Percentiles rank a stretch among this genome's conserved stretches.
Conservation (phyloP, 2,888 invertebrate species). For the Caenorhabditis macrosperma region DNA sequence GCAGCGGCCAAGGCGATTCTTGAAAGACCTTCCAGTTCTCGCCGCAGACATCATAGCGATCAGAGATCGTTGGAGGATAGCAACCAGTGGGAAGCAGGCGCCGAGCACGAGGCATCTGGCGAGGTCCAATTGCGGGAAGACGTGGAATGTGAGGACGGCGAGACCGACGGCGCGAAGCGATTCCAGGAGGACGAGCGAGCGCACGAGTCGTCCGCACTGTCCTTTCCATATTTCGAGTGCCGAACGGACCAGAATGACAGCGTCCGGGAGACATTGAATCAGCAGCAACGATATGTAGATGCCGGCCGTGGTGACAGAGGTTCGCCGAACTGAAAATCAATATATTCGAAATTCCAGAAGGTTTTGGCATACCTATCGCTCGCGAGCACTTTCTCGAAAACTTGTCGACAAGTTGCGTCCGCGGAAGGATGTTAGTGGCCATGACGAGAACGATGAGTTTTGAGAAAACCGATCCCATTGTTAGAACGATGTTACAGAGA, state of each 20-base stretch:
- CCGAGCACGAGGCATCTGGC: conserved; percentile 56
- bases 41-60: conserved; percentile 51
- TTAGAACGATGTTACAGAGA: conserved; percentile 64
- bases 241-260: conserved; percentile 64
- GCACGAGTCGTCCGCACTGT: conserved; percentile 46
- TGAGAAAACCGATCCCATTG: conserved; percentile 72
- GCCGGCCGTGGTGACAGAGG: conserved; percentile 62
- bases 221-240: conserved; percentile 61
- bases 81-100: conserved; percentile 61
- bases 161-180: conserved; percentile 69
- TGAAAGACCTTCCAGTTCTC: conserved; percentile 51
- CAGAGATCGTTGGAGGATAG: conserved; percentile 57
- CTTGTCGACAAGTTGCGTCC: conserved; percentile 37
- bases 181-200: conserved; percentile 69
- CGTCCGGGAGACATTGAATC: conserved; percentile 75
- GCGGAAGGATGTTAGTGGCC: conserved; percentile 71
- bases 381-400: conserved; percentile 48
- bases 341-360: not conserved
- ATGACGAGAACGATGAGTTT: conserved; percentile 70
- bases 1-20: conserved; percentile 44
- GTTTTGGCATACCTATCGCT: conserved; percentile 17
- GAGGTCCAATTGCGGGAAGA: conserved; percentile 68
- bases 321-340: conserved; percentile 57
- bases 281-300: conserved; percentile 67
- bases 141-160: conserved; percentile 64